Evolutionary conservation across 1,140 invertebrate genomes (phyloP).

Genomic region (Telenomus remus): DNA sequence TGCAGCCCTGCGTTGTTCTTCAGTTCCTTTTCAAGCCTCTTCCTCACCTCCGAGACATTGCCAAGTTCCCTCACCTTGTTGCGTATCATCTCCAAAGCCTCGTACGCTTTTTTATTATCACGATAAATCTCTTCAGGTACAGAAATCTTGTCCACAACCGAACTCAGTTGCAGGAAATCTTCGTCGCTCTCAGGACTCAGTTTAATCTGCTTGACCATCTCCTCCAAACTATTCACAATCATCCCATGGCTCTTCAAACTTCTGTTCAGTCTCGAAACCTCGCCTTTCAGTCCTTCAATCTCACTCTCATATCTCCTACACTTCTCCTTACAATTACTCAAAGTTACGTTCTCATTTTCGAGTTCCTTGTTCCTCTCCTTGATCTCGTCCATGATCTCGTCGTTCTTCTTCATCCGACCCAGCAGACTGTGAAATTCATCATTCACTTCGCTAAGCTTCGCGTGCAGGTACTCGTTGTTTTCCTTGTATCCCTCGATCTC

Average conservation of each 20-base stretch:
- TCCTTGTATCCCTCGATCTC: slow-evolving; percentile 34
- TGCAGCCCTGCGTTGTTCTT: slow-evolving; percentile 67
- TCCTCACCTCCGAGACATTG: slow-evolving; percentile 70
- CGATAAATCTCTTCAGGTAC: slow-evolving; percentile 77
- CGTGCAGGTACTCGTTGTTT: slow-evolving; percentile 32
- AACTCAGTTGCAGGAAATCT: slow-evolving; percentile 5
- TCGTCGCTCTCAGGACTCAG: slow-evolving; percentile 17
- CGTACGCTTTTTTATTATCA: slow-evolving; percentile 74
- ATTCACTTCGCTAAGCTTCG: slow-evolving; percentile 26
- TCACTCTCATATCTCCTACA: slow-evolving; percentile 13
- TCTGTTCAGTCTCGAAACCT: slow-evolving; percentile 13
- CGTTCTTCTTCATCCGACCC: slow-evolving; percentile 29
- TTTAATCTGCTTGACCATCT: slow-evolving; percentile 27
- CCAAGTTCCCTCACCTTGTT: slow-evolving; percentile 75
- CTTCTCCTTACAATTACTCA: slow-evolving; percentile 27
- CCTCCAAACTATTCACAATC: slow-evolving; percentile 22
- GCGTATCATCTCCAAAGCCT: slow-evolving; percentile 74
- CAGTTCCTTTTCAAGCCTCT: slow-evolving; percentile 70
- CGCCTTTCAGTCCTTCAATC: slow-evolving; percentile 16
- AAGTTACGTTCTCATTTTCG: slow-evolving; percentile 31
- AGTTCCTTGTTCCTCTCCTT: slow-evolving; percentile 31
- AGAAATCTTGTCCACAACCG: slow-evolving; percentile 18
- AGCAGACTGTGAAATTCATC: slow-evolving; percentile 36
- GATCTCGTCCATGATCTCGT: slow-evolving; percentile 32
- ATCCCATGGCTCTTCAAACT: slow-evolving; percentile 15